phyloP scores from a whole-genome alignment of 2,113 vertebrate genomes.

The Archocentrus centrarchus region DNA sequence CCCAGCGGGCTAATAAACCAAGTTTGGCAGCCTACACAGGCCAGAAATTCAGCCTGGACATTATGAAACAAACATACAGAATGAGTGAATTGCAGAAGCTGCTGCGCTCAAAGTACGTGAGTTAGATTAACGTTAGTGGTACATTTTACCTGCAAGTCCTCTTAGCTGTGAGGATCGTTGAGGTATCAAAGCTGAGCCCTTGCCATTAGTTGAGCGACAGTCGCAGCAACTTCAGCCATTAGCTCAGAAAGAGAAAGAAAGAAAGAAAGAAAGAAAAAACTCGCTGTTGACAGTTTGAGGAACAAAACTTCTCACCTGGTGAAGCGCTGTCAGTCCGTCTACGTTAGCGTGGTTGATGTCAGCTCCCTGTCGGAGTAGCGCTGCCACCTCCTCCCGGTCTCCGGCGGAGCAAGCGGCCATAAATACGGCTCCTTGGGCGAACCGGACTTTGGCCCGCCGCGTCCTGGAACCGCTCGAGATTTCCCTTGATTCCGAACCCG shows the following conservation, averaged over 20 bases:
- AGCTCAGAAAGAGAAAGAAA: neutral
- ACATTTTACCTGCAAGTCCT: neutral
- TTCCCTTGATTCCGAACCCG: slow-evolving; percentile 63
- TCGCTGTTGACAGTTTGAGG: neutral
- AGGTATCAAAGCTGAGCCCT: slow-evolving; percentile 3
- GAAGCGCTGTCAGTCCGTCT: slow-evolving; percentile 86
- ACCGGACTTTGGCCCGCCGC: slow-evolving; percentile 80
- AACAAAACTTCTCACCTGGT: slow-evolving; percentile 77
- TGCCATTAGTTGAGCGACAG: neutral
- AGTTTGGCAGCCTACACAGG: neutral
- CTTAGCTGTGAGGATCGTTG: slow-evolving; percentile 2
- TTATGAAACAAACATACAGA: neutral
- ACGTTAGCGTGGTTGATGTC: slow-evolving; percentile 87
- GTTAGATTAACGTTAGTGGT: neutral
- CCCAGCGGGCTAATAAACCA: neutral
- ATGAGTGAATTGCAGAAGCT: neutral
- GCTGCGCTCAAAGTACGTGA: neutral
- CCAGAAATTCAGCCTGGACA: neutral
- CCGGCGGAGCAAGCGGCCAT: slow-evolving; percentile 88
- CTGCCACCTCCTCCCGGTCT: slow-evolving; percentile 85
- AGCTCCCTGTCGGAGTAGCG: slow-evolving; percentile 83
- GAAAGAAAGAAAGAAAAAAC: neutral
- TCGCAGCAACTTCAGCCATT: neutral
- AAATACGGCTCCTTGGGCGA: slow-evolving; percentile 87
- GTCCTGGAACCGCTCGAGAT: slow-evolving; percentile 46